Conservation (phyloP, 2,888 invertebrate species). For the Cephus runcator region DNA sequence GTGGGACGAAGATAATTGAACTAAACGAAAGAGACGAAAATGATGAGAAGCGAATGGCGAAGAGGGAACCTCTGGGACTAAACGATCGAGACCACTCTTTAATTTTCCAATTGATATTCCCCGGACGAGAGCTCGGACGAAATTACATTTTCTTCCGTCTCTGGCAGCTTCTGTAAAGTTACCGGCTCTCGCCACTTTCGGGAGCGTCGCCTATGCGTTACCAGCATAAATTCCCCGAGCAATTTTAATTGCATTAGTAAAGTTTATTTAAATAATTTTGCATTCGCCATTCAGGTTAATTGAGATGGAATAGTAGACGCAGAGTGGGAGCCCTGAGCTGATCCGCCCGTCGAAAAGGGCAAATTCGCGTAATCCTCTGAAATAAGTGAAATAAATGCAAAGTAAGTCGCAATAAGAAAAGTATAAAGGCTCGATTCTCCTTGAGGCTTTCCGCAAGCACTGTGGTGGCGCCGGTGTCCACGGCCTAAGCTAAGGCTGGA, state of each 20-base stretch:
- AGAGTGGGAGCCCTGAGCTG: too few species aligned
- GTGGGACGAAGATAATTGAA: not conserved
- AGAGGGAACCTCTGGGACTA: not conserved
- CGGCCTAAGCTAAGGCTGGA: too few species aligned
- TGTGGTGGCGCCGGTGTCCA: too few species aligned
- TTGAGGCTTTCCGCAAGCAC: too few species aligned
- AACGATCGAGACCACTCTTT: constrained; percentile 39
- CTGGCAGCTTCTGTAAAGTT: constrained; percentile 5
- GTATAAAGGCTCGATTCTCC: not conserved
- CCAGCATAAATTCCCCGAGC: constrained; percentile 46
- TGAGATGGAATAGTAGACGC: not conserved
- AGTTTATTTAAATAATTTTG: constrained; percentile 58
- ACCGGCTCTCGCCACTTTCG: constrained; percentile 13
- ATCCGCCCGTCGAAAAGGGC: too few species aligned
- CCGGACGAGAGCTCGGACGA: constrained; percentile 15
- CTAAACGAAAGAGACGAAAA: not conserved
- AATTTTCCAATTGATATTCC: constrained; percentile 56
- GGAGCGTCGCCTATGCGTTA: constrained; percentile 17
- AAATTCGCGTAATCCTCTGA: too few species aligned
- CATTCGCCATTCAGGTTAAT: constrained; percentile 15
- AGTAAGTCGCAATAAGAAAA: not conserved
- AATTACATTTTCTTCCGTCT: constrained; percentile 20
- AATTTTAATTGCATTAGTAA: constrained; percentile 53
- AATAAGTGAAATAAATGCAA: too few species aligned
- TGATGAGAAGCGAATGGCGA: not conserved